A percentile compares a stretch with the other conserved stretches of the same genome.
Conservation (phyloP, 2,797 vertebrate genomes). For the Eidolon dupreanum region DNA sequence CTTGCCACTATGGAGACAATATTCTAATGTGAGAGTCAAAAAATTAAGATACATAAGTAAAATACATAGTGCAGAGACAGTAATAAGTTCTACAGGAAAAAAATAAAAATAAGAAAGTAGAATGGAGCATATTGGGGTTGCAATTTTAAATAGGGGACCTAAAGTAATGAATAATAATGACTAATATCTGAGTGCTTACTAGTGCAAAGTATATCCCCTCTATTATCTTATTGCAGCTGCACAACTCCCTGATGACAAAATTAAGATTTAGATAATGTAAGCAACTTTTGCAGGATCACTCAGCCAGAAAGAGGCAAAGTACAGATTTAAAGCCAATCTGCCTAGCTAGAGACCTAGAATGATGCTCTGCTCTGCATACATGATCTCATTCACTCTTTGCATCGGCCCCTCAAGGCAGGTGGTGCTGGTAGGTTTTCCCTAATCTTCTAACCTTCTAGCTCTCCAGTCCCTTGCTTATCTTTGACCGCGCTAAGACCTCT, state of each 20-base stretch:
- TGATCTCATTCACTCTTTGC: not conserved
- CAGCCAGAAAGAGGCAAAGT: not conserved
- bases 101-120: not conserved
- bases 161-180: not conserved
- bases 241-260: not conserved
- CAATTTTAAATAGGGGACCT: not conserved
- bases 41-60: not conserved
- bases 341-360: no score
- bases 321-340: not conserved
- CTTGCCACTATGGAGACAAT: not conserved
- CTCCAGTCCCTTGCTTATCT: not conserved
- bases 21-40: not conserved
- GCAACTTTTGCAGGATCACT: not conserved
- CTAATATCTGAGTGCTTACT: not conserved
- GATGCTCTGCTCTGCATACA: fast-evolving
- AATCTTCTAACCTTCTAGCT: not conserved
- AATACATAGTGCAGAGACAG: not conserved
- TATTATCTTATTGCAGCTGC: not conserved
- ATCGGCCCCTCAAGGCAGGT: not conserved
- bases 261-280: not conserved
- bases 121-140: not conserved
- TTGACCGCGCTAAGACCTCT: not conserved
- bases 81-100: not conserved
- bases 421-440: not conserved
- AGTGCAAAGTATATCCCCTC: not conserved